Conservation (phyloP, 2,888 invertebrate genomes). For the Leucoma salicis region DNA sequence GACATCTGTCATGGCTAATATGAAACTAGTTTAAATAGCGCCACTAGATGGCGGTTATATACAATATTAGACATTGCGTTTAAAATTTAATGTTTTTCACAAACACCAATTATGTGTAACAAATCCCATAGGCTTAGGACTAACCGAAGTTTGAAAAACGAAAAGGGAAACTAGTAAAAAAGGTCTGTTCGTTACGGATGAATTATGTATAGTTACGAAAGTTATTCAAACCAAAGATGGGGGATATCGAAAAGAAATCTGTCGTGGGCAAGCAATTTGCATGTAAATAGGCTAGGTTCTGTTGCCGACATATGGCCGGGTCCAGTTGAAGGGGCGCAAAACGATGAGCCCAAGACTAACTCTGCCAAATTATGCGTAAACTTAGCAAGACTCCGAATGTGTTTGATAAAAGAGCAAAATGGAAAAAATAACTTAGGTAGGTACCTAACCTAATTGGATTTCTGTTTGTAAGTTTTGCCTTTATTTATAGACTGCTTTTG, state of each 20-base stretch:
- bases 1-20: constrained; percentile 33
- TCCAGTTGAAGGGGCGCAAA: constrained; percentile 34
- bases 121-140: too few relatives aligned
- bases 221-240: constrained; percentile 44
- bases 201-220: constrained; percentile 48
- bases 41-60: constrained; percentile 37
- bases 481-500: too few relatives aligned
- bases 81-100: neutral
- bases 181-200: constrained; percentile 40
- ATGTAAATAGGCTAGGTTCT: constrained; percentile 54
- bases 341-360: constrained; percentile 19
- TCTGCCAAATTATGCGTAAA: constrained; percentile 60
- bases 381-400: constrained; percentile 41
- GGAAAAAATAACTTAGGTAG: constrained; percentile 57
- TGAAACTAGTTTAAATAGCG: constrained; percentile 11
- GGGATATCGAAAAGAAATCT: constrained; percentile 48
- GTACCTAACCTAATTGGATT: constrained; percentile 17
- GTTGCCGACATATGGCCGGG: constrained; percentile 51
- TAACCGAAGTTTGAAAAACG: constrained; percentile 21
- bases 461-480: constrained; percentile 18
- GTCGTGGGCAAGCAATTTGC: constrained; percentile 51
- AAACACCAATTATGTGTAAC: too few relatives aligned
- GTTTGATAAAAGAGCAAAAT: constrained; percentile 52
- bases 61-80: constrained; percentile 13
- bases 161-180: constrained; percentile 41